Base-by-base conservation (phyloP, 2,888 invertebrate species). In the Tipula vernalis region DNA sequence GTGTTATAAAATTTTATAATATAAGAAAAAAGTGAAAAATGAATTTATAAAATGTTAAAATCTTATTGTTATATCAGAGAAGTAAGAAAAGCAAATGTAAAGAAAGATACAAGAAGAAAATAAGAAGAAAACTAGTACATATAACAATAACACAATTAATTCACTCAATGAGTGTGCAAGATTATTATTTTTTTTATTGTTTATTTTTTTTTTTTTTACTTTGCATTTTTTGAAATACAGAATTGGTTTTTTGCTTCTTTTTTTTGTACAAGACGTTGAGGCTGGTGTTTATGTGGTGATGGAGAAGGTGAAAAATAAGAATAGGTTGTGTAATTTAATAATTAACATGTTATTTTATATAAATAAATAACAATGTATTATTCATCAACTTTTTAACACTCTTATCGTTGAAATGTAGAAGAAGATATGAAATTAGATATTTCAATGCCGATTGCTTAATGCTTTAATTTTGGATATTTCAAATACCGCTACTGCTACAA, bases 121-220 rank as follows among this genome's bases (percentile, higher is more conserved):
- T 71, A 28, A 71, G 71, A 71, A 71, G 71, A 71, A 71, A 71
- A 71, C 71, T 71, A 28, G 71, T 71, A 71, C 71, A 71, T 71
- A 5, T 39, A 84, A 84, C 84, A 84, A 84, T 84, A 84, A 84
- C 84, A 84, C 84, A 84, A 84, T 84, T 84, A 84, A 84, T 84
- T 84, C 84, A 39, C 84, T 84, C 84, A 84, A 84, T 84, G 84
- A 39, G 84, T 84, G 84, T 84, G 84, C 84, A 84, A 84, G 84
- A 84, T 84, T 84, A n/a, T 84, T 71, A 71, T 10, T 15, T 71
- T 71, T 71, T 71, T 71, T 71, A 4, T 18, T 71, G 39, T 83
- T 15, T 51, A 2, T 51, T 51, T 12, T 51, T 51, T 51, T 71
- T 13, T 71, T 28, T 71, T 71, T 28, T 71, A 10, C 10, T 71